Evolutionary conservation across 1,140 invertebrate species (phyloP).

Genomic region (Microplitis mediator): DNA sequence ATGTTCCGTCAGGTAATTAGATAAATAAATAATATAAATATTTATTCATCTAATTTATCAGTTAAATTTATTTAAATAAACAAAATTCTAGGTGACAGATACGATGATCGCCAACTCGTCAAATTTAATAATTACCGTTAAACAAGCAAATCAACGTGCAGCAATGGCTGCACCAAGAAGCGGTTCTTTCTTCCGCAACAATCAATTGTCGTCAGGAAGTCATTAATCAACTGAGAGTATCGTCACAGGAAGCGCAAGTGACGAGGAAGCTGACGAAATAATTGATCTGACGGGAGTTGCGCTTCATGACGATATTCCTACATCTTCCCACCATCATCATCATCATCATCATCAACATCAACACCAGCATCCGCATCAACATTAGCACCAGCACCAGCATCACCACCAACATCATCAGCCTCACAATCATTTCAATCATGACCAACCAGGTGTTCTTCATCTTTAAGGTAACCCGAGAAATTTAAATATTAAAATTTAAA

Average conservation of each 20-base stretch:
- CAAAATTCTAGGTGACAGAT: slow-evolving; percentile 85
- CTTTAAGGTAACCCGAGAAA: slow-evolving; percentile 45
- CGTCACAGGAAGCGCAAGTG: slow-evolving; percentile 62
- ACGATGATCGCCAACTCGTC: slow-evolving; percentile 99
- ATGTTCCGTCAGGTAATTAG: no score
- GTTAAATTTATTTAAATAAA: slow-evolving; percentile 16
- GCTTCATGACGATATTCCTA: slow-evolving; percentile 57
- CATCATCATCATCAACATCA: slow-evolving; percentile 43
- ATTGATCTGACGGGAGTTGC: slow-evolving; percentile 73
- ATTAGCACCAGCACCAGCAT: no score
- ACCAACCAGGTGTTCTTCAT: slow-evolving; percentile 62
- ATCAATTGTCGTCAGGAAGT: slow-evolving; percentile 78
- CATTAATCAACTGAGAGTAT: slow-evolving; percentile 70
- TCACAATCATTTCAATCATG: slow-evolving; percentile 48
- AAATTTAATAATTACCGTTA: slow-evolving; percentile 98
- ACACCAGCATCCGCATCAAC: background rate
- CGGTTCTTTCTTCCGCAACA: slow-evolving; percentile 78
- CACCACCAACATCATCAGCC: slow-evolving; percentile 45
- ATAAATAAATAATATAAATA: no score
- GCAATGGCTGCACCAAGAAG: slow-evolving; percentile 69
- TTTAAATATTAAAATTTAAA: background rate
- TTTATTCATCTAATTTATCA: no score
- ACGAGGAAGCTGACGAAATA: slow-evolving; percentile 73
- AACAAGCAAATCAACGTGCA: slow-evolving; percentile 91
- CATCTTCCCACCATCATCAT: slow-evolving; percentile 46